Conservation (phyloP, 2,797 vertebrate species). For the Sebastes trivittatus region DNA sequence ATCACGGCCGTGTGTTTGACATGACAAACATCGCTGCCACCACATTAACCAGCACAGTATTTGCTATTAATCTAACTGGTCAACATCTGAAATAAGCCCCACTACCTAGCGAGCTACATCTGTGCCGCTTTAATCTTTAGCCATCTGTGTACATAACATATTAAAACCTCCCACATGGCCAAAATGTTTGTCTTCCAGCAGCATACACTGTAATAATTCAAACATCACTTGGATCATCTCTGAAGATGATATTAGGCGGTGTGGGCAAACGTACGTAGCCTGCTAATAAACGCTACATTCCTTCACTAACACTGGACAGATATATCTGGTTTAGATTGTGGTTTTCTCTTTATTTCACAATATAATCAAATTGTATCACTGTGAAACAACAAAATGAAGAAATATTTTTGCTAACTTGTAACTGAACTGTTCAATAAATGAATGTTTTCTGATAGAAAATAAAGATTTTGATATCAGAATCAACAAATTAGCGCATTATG, state of each 20-base stretch:
- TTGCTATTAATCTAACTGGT: slow-evolving; percentile 59
- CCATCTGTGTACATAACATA: slow-evolving; percentile 58
- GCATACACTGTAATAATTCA: slow-evolving; percentile 29
- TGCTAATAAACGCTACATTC: neutral
- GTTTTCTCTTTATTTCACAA: neutral
- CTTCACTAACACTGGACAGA: neutral
- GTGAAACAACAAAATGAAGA: neutral
- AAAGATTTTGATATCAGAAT: neutral
- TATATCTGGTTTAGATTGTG: no score
- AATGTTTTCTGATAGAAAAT: neutral
- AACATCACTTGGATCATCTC: slow-evolving; percentile 23
- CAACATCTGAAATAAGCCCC: slow-evolving; percentile 35
- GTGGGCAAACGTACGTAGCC: neutral
- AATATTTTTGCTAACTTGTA: neutral
- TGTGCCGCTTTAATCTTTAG: slow-evolving; percentile 35
- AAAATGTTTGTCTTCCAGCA: slow-evolving; percentile 42
- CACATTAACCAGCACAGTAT: slow-evolving; percentile 28
- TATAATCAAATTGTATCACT: neutral
- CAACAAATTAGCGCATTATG: neutral
- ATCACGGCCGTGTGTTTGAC: slow-evolving; percentile 24
- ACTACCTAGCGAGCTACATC: neutral
- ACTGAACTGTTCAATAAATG: neutral
- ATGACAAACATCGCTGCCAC: slow-evolving; percentile 4
- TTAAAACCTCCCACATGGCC: slow-evolving; percentile 29
- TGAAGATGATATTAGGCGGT: neutral